Base-by-base conservation (phyloP, 2,113 vertebrate species). In the Brachirus orientalis region DNA sequence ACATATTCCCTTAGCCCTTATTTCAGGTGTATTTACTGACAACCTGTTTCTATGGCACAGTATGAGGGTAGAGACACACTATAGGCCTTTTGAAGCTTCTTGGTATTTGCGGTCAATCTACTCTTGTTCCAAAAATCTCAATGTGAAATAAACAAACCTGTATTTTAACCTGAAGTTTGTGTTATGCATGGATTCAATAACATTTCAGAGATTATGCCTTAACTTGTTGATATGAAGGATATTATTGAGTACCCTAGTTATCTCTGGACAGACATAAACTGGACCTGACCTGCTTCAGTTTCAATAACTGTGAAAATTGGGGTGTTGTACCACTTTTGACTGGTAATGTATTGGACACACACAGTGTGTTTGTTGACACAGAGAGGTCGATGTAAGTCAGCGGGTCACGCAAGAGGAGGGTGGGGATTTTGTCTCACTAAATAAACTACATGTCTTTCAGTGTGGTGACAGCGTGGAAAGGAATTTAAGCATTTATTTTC, bases 11-110 rank as follows among this genome's bases (percentile, higher is more conserved):
- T 56, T 5, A 7, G 62, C 80, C 89, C 72, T 48, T 50, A 84
- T 83, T 56, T 11, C 37, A 9, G 6, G 16, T 40, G 4, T 89
- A 62, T 89, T 89, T 86, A 82, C 82, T 62, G 82, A 82, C 67
- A 89, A 81, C 64, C 66, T 56, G 67, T 53, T 76, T 65, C n/a
- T 35, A 20, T 55, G 41, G 52, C 37, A 22, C 22, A 18, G 8
- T 20, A 18, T 86, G 16, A 18, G 44, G 64, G 85, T 76, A 44
- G 50, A 72, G 80, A 88, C 66, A 74, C 47, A 61, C 19, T 20
- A 10, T 33, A 43, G 11, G 37, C 37, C 35, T 68, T 60, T 61
- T 52, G 52, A 37, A 62, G 63, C 11, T 60, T 61, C 52, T 54
- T 7, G 6, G 28, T 68, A 63, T 85, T 80, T 76, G 40, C 7